Percentiles rank a stretch among this genome's conserved stretches.
Conservation (phyloP, 2,113 vertebrate genomes). For the Percina caprodes region DNA sequence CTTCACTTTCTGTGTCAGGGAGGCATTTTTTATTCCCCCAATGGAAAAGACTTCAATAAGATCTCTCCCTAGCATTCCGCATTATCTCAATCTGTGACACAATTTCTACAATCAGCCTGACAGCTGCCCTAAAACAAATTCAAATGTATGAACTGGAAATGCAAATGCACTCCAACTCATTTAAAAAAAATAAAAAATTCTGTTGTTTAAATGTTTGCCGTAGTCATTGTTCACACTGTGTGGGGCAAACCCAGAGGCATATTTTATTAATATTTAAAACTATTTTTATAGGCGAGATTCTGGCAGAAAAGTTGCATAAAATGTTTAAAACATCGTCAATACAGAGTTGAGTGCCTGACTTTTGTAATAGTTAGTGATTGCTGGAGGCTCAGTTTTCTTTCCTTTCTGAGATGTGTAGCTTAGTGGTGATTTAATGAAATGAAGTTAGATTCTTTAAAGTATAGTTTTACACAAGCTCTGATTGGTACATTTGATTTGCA, state of each 20-base stretch:
- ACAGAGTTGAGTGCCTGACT: slow-evolving; percentile 6
- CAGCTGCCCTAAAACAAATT: slow-evolving; percentile 73
- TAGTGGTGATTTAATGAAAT: not conserved
- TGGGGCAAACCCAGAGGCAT: slow-evolving; percentile 50
- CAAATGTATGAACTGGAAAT: slow-evolving; percentile 68
- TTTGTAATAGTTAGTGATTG: slow-evolving; percentile 6
- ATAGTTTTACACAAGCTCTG: not conserved
- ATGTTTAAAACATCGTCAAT: slow-evolving; percentile 18
- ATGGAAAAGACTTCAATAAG: slow-evolving; percentile 44
- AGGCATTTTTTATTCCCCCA: slow-evolving; percentile 26
- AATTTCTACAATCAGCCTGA: slow-evolving; percentile 59
- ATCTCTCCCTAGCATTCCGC: slow-evolving; percentile 12
- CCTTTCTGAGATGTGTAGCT: not conserved
- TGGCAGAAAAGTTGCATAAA: slow-evolving; percentile 13
- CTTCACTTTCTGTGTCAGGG: slow-evolving; percentile 54
- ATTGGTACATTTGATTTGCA: not conserved
- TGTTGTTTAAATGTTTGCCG: slow-evolving; percentile 61
- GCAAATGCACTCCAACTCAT: slow-evolving; percentile 56
- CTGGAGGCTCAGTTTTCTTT: not conserved
- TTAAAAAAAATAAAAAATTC: slow-evolving; percentile 41
- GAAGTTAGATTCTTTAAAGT: not conserved
- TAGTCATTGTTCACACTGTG: slow-evolving; percentile 52
- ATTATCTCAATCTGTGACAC: slow-evolving; percentile 62
- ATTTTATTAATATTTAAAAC: slow-evolving; percentile 63
- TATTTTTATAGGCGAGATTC: slow-evolving; percentile 44